Percentiles rank a stretch among this genome's conserved stretches.
phyloP scores from a whole-genome alignment of 2,888 invertebrate species.

The Caradrina clavipalpis region DNA sequence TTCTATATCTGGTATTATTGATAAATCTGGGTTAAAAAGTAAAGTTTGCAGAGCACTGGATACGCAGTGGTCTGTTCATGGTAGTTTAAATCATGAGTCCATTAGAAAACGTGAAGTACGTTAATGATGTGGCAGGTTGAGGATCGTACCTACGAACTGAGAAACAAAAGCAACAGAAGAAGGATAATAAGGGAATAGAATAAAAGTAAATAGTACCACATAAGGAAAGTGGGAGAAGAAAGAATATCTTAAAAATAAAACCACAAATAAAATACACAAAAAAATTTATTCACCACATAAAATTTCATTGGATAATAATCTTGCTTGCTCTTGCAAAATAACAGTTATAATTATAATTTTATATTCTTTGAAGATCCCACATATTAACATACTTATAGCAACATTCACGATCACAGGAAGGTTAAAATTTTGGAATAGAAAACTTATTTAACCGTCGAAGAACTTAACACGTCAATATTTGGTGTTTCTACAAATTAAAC shows the following conservation, averaged over 20 bases:
- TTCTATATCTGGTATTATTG: no score
- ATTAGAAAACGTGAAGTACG: background rate
- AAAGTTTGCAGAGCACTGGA: background rate
- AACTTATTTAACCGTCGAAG: conserved; percentile 83
- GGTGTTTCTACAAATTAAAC: conserved; percentile 86
- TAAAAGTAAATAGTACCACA: background rate
- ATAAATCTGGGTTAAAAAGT: background rate
- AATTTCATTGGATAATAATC: conserved; percentile 75
- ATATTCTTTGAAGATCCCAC: conserved; percentile 85
- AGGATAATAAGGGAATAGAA: background rate
- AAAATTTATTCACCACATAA: conserved; percentile 90
- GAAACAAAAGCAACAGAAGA: background rate
- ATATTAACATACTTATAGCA: conserved; percentile 85
- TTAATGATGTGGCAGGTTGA: background rate
- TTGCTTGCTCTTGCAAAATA: conserved; percentile 86
- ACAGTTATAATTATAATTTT: conserved; percentile 83
- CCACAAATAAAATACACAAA: conserved; percentile 85
- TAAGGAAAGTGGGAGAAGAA: background rate
- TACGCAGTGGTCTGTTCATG: no score
- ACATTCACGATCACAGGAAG: conserved; percentile 90
- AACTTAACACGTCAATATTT: conserved; percentile 79
- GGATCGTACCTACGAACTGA: background rate
- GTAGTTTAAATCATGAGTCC: no score
- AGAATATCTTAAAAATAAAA: conserved; percentile 52
- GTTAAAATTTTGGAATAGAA: conserved; percentile 89